A percentile compares a stretch with the other conserved stretches of the same genome.
Conservation (phyloP, 2,113 vertebrate genomes). For the Takifugu flavidus region DNA sequence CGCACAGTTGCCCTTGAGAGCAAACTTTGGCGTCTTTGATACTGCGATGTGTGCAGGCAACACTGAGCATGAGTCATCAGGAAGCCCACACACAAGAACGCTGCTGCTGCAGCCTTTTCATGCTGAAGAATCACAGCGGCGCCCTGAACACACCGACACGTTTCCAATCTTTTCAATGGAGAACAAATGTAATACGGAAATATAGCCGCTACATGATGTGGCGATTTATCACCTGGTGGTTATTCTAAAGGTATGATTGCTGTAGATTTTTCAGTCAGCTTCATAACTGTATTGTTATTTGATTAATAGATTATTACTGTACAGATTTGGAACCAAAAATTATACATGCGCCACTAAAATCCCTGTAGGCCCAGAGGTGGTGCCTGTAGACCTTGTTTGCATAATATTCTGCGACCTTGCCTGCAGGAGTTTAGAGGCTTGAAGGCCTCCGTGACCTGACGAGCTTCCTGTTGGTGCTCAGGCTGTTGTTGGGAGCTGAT, state of each 20-base stretch:
- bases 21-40: slow-evolving; percentile 64
- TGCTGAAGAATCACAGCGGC: slow-evolving; percentile 46
- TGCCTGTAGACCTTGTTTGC: slow-evolving; percentile 58
- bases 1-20: slow-evolving; percentile 64
- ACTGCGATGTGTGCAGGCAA: slow-evolving; percentile 63
- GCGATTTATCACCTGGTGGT: not conserved
- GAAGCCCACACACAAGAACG: slow-evolving; percentile 63
- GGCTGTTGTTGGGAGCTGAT: slow-evolving; percentile 25
- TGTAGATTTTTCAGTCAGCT: not conserved
- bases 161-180: slow-evolving; percentile 9
- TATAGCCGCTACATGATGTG: too few species aligned
- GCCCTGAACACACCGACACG: slow-evolving; percentile 34
- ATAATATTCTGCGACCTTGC: slow-evolving; percentile 56
- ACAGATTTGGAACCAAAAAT: slow-evolving; percentile 1
- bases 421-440: slow-evolving; percentile 26
- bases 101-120: slow-evolving; percentile 48
- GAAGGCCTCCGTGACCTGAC: slow-evolving; percentile 32
- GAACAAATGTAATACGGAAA: not conserved
- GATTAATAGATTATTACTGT: too few species aligned
- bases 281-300: too few species aligned
- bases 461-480: slow-evolving; percentile 46
- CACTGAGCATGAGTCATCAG: slow-evolving; percentile 65
- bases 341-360: too few species aligned
- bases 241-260: not conserved
- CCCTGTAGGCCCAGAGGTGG: too few species aligned